phyloP scores from a whole-genome alignment of 2,888 invertebrate species.

The Esperia sulphurella region DNA sequence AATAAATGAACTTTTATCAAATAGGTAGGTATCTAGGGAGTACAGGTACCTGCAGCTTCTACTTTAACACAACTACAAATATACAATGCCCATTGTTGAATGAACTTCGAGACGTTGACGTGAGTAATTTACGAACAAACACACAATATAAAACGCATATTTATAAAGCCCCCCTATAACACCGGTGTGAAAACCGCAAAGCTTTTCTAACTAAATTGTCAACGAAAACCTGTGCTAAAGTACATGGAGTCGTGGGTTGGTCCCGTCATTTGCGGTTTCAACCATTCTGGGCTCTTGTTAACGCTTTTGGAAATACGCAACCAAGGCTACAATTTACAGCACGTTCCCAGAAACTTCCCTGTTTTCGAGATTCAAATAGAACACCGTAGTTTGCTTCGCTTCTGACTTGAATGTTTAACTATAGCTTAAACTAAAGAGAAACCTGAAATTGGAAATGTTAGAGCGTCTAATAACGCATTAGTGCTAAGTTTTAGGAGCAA shows the following conservation, averaged over 20 bases:
- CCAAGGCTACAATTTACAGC: slow-evolving; percentile 33
- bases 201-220: too few species aligned
- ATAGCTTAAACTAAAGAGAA: slow-evolving; percentile 15
- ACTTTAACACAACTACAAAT: too few species aligned
- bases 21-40: too few species aligned
- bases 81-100: too few species aligned
- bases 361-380: slow-evolving; percentile 30
- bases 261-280: not conserved
- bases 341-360: slow-evolving; percentile 18
- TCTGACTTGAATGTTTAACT: slow-evolving; percentile 25
- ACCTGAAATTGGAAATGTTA: slow-evolving; percentile 17
- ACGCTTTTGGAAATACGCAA: slow-evolving; percentile 4
- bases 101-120: too few species aligned
- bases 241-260: not conserved
- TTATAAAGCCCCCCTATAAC: too few species aligned
- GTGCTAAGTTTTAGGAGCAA: not conserved
- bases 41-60: too few species aligned
- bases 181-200: too few species aligned
- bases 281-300: not conserved
- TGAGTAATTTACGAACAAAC: too few species aligned
- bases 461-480: not conserved
- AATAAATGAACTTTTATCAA: too few species aligned
- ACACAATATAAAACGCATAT: too few species aligned
- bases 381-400: slow-evolving; percentile 20
- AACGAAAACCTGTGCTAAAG: too few species aligned